Percentiles rank a stretch among this genome's conserved stretches.
Evolutionary conservation across 2,797 vertebrate genomes (phyloP).

Genomic region (Sebastes hopkinsi): DNA sequence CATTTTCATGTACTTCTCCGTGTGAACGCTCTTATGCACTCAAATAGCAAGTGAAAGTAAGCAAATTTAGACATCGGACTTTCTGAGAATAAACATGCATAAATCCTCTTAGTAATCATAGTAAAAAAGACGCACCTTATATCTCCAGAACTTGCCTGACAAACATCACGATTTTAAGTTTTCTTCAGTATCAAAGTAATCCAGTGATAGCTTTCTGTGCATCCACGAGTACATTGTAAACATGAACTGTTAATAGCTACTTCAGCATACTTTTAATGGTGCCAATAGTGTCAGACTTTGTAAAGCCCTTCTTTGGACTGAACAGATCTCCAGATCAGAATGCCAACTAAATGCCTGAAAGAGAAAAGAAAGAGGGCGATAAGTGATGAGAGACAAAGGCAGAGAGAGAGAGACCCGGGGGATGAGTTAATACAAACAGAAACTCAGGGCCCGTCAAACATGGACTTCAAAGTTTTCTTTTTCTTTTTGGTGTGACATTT

Average conservation of each 20-base stretch:
- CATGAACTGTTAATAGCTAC: neutral
- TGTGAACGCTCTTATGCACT: neutral
- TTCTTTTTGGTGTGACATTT: neutral
- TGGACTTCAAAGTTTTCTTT: constrained; percentile 9
- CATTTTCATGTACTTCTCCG: neutral
- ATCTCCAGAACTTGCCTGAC: neutral
- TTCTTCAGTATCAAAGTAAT: neutral
- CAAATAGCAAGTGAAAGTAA: neutral
- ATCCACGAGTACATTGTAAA: neutral
- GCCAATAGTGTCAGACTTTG: neutral
- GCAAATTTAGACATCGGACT: neutral
- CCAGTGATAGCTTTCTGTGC: neutral
- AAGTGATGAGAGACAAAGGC: neutral
- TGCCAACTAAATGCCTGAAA: neutral
- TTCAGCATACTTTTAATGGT: neutral
- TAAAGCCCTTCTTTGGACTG: neutral
- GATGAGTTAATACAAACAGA: constrained; percentile 20
- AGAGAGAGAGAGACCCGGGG: neutral
- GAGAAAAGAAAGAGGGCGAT: neutral
- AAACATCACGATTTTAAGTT: neutral
- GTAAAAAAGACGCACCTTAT: neutral
- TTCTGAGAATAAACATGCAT: neutral
- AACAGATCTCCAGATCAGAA: constrained; percentile 17
- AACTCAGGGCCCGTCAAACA: constrained; percentile 10
- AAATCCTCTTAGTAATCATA: neutral